Percentiles rank a stretch among this genome's conserved stretches.
phyloP scores from a whole-genome alignment of 1,140 invertebrate species.

The Nebria ingens region DNA sequence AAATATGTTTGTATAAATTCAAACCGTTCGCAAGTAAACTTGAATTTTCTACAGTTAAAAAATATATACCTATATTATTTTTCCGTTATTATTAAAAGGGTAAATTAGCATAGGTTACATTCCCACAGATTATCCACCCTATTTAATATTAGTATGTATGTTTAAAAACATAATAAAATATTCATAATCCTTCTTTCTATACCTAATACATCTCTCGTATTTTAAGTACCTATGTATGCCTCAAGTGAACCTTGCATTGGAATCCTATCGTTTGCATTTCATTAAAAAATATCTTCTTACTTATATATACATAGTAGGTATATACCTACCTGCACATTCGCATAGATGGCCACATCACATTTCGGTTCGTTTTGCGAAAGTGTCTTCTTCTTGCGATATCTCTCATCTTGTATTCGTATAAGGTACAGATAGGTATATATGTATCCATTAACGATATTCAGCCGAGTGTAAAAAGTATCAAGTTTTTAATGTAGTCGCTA shows the following conservation, averaged over 20 bases:
- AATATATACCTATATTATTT: not conserved
- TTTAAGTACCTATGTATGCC: too few relatives aligned
- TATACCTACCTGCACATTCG: not conserved
- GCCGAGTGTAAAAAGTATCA: slow-evolving; percentile 32
- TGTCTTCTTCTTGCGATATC: not conserved
- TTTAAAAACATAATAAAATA: not conserved
- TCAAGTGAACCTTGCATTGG: not conserved
- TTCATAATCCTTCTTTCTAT: not conserved
- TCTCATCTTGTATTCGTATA: not conserved
- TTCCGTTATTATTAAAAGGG: not conserved
- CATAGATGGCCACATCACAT: too few relatives aligned
- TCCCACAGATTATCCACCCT: not conserved
- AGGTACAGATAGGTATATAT: not conserved
- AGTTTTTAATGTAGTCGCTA: slow-evolving; percentile 30
- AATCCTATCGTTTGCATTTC: not conserved
- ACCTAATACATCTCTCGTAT: not conserved
- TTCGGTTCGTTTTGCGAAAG: not conserved
- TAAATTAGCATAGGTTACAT: not conserved
- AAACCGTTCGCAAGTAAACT: too few relatives aligned
- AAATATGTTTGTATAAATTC: too few relatives aligned
- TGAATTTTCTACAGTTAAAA: not conserved
- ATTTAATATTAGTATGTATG: not conserved
- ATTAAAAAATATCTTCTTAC: slow-evolving; percentile 9
- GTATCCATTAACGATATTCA: slow-evolving; percentile 31
- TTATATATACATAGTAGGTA: too few relatives aligned